Evolutionary conservation across 1,140 invertebrate species (phyloP).

Genomic region (Nephila pilipes): DNA sequence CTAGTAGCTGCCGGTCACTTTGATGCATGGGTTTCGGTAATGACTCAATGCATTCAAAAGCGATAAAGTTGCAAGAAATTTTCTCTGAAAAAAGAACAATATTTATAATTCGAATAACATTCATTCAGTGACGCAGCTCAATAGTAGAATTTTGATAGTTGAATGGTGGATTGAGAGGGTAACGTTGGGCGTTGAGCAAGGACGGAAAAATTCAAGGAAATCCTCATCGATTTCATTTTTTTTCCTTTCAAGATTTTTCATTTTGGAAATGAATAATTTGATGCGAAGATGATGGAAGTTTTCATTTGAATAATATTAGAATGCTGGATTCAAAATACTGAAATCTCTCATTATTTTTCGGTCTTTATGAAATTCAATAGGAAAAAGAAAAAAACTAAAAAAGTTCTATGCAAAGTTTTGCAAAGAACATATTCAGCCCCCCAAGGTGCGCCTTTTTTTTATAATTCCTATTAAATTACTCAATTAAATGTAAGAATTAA

Average conservation of each 20-base stretch:
- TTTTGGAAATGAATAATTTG: not conserved
- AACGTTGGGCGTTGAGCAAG: not conserved
- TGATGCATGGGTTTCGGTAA: not conserved
- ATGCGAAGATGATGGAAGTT: no score
- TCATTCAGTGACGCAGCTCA: not conserved
- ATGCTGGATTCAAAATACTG: no score
- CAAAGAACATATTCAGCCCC: no score
- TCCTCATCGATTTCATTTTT: not conserved
- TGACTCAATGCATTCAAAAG: not conserved
- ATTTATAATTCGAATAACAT: not conserved
- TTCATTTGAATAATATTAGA: no score
- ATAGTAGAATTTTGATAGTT: not conserved
- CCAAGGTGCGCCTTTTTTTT: no score
- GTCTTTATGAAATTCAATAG: no score
- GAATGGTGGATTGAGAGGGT: not conserved
- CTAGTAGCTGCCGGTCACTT: not conserved
- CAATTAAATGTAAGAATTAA: no score
- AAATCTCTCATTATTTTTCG: no score
- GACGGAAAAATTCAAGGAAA: not conserved
- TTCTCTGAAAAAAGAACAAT: conserved; percentile 4
- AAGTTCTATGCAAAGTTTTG: no score
- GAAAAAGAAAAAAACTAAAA: no score
- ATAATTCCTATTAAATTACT: no score
- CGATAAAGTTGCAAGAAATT: not conserved
- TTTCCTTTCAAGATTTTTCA: not conserved